Evolutionary conservation across 2,888 invertebrate genomes (phyloP).

Genomic region (Microctonus brassicae): DNA sequence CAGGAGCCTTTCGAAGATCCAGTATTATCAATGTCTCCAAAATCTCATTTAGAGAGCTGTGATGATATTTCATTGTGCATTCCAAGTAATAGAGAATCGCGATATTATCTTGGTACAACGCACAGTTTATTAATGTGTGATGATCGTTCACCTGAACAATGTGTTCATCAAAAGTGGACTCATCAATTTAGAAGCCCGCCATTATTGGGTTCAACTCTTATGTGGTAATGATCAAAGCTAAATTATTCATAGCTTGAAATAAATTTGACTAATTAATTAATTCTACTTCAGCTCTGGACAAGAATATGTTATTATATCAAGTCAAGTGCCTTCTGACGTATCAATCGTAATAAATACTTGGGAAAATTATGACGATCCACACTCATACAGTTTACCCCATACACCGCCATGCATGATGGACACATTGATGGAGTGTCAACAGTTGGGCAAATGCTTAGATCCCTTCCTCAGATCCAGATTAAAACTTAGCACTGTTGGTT

Average conservation of each 20-base stretch:
- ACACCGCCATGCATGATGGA: constrained; percentile 57
- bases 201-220: constrained; percentile 67
- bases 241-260: background rate
- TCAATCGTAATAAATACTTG: constrained; percentile 62
- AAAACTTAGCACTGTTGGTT: constrained; percentile 57
- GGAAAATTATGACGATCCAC: constrained; percentile 52
- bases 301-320: constrained; percentile 60
- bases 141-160: constrained; percentile 52
- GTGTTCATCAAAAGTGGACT: constrained; percentile 72
- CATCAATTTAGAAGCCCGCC: constrained; percentile 73
- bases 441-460: constrained; percentile 61
- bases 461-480: constrained; percentile 58
- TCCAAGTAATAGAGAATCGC: constrained; percentile 55
- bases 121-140: constrained; percentile 62
- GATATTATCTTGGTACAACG: constrained; percentile 59
- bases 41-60: constrained; percentile 56
- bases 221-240: constrained; percentile 60
- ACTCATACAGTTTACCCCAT: constrained; percentile 58
- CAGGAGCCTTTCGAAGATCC: constrained; percentile 53
- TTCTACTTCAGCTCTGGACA: constrained; percentile 49
- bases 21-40: constrained; percentile 59
- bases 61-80: constrained; percentile 57
- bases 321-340: constrained; percentile 58
- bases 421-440: constrained; percentile 55
- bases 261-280: background rate